Evolutionary conservation across 2,113 vertebrate genomes (phyloP), one percentile per base, ranked within the genome.

Genomic region (Amphiprion ocellaris): DNA sequence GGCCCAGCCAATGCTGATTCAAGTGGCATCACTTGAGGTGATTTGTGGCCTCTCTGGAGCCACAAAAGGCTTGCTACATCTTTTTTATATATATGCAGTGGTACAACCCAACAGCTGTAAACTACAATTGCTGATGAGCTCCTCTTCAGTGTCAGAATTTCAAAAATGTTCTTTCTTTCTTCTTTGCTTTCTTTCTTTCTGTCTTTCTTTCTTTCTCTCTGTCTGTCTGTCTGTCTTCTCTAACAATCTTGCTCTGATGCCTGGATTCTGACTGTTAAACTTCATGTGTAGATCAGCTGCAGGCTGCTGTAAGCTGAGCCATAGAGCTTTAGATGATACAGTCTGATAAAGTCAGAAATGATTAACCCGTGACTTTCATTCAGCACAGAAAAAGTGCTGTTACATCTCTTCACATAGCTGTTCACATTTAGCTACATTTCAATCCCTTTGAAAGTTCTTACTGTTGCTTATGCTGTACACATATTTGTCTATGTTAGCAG

Each of bases 311-410:
- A 19, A 62, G 63, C 33, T 46, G 59, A 74, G 55, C 47, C 23
- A 17, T 7, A 23, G 56, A 56, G 33, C 21, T 58, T 76, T 23
- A 69, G 60, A 79, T 70, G 46, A 61, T 23, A 28, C 28, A 53
- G 14, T 23, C 44, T 55, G 79, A 79, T 82, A 70, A 74, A 69
- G 21, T 33, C 7, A 24, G 46, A 28, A 64, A 74, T 61, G 26
- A 82, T 84, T 59, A 80, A 78, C 65, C 77, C 24, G 2, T 69
- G 53, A 62, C 79, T 85, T 74, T 69, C 30, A 72, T 62, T 77
- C 0, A 44, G 50, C n/a, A 61, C 62, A 0, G 54, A 24, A 50
- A 15, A 16, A 41, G 41, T 41, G 19, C 3, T 37, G n/a, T 71
- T 77, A 19, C 60, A 1, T 69, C 33, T 64, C 33, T 58, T 64